These are phyloP conservation scores for Trachelipus rathkii DNA, from an alignment of 1,140 invertebrate genomes.

Conservation along the genomic window DNA sequence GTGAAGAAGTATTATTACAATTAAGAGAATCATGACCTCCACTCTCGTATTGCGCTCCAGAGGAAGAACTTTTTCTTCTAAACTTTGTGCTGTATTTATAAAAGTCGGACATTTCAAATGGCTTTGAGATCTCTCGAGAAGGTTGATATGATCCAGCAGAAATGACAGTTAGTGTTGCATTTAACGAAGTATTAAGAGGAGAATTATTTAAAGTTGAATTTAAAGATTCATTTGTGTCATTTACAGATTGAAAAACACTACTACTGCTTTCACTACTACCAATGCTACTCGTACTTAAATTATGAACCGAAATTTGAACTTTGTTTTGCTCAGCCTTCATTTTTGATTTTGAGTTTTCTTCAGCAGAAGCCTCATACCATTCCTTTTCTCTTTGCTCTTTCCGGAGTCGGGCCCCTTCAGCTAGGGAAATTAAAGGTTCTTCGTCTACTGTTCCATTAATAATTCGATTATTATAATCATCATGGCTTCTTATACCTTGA, in stretches of 20 bases:
- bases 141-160: slow-evolving; percentile 83
- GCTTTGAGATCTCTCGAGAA: slow-evolving; percentile 88
- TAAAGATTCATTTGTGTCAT: slow-evolving; percentile 35
- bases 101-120: slow-evolving; percentile 94
- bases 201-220: slow-evolving; percentile 29
- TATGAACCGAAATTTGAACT: slow-evolving; percentile 17
- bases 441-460: slow-evolving; percentile 10
- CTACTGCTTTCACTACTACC: slow-evolving; percentile 35
- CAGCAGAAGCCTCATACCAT: slow-evolving; percentile 69
- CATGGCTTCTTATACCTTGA: neutral
- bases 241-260: slow-evolving; percentile 33
- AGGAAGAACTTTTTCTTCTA: slow-evolving; percentile 57
- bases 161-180: slow-evolving; percentile 56
- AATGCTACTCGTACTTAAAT: slow-evolving; percentile 33
- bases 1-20: slow-evolving; percentile 37
- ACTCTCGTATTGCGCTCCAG: neutral
- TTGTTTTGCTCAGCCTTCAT: slow-evolving; percentile 32
- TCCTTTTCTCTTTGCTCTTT: slow-evolving; percentile 58
- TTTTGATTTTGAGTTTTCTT: slow-evolving; percentile 53
- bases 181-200: slow-evolving; percentile 19
- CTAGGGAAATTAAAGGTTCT: slow-evolving; percentile 40
- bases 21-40: neutral
- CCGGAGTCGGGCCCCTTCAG: slow-evolving; percentile 41
- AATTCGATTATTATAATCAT: slow-evolving; percentile 16
- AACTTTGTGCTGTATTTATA: slow-evolving; percentile 95